Conservation (phyloP, 2,888 invertebrate genomes). For the Pyrgus malvae region DNA sequence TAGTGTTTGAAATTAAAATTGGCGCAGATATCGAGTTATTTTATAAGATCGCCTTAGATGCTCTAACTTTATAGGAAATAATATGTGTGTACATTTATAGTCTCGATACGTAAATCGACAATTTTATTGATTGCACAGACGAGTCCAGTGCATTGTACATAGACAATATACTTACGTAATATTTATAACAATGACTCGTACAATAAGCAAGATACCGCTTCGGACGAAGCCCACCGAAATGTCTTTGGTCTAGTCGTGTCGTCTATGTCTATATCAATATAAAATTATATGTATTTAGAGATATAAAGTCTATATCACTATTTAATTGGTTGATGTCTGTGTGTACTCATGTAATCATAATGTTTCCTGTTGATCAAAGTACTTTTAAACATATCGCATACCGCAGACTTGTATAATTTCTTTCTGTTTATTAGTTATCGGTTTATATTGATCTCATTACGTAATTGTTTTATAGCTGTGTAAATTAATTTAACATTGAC, state of each 20-base stretch:
- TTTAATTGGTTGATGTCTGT: conserved; percentile 1
- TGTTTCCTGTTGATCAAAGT: conserved; percentile 5
- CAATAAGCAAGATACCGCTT: not conserved
- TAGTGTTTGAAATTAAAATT: not conserved
- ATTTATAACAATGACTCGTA: not conserved
- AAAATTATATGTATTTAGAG: conserved; percentile 2
- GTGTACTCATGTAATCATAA: not conserved
- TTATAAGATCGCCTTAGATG: not conserved
- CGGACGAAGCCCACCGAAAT: conserved; percentile 12
- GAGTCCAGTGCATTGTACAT: conserved; percentile 10
- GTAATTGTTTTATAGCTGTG: not conserved
- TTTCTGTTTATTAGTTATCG: not conserved
- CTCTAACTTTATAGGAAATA: not conserved
- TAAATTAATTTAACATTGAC: not conserved
- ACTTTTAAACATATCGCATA: conserved; percentile 2
- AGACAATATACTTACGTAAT: conserved; percentile 9
- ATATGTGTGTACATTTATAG: conserved; percentile 1
- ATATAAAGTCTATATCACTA: conserved; percentile 5
- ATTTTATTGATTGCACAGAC: not conserved
- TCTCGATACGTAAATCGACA: not conserved
- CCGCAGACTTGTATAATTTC: not conserved
- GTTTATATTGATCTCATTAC: not conserved
- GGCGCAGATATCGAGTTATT: not conserved
- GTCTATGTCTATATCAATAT: conserved; percentile 7
- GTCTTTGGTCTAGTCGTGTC: conserved; percentile 1